Evolutionary conservation across 1,140 invertebrate genomes (phyloP).

Genomic region (Lamellibrachia luymesi): DNA sequence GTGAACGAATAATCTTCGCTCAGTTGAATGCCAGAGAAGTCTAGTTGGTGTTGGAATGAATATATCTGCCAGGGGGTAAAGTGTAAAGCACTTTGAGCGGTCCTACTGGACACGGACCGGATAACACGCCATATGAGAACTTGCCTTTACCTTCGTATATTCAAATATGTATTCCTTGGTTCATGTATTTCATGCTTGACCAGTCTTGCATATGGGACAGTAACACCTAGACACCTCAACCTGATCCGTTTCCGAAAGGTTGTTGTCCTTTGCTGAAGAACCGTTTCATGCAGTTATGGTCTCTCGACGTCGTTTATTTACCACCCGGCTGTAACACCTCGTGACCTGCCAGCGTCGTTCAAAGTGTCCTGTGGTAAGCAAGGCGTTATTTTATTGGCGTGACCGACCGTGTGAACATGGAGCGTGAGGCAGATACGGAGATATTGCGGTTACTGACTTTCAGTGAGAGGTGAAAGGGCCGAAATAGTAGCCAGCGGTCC

Average conservation of each 20-base stretch:
- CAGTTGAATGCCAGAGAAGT: neutral
- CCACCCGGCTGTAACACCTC: neutral
- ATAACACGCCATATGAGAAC: neutral
- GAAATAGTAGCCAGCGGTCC: neutral
- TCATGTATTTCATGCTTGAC: neutral
- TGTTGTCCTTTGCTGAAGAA: neutral
- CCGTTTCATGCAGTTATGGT: neutral
- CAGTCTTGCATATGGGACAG: neutral
- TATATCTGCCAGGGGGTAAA: neutral
- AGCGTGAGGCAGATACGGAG: neutral
- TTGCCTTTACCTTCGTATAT: neutral
- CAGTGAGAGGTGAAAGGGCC: neutral
- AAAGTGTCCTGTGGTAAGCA: neutral
- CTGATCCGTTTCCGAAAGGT: neutral
- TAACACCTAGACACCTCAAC: neutral
- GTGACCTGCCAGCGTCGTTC: neutral
- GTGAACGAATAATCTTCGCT: neutral
- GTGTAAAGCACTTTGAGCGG: neutral
- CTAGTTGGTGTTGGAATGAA: neutral
- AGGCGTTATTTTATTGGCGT: neutral
- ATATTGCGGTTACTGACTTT: neutral
- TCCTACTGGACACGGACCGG: neutral
- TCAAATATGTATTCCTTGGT: too few species aligned
- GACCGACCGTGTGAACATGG: neutral
- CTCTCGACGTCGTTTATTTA: neutral